Conservation (phyloP, 2,888 invertebrate genomes). For the Drosophila villosipedis region DNA sequence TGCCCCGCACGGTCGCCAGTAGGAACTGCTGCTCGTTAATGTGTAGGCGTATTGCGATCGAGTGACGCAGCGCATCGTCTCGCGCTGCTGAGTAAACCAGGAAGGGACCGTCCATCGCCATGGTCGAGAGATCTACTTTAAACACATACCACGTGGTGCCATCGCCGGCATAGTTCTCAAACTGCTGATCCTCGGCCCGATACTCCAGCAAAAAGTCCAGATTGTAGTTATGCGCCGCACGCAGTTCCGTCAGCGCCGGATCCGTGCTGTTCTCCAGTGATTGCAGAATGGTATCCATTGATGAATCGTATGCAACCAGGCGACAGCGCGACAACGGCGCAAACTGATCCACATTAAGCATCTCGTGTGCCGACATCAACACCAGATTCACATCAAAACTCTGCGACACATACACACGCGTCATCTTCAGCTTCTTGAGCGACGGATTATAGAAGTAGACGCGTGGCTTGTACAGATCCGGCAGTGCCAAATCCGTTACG, state of each 20-base stretch:
- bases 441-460: conserved; percentile 88
- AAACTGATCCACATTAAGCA: conserved; percentile 87
- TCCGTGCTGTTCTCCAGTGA: conserved; percentile 87
- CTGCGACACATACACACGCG: conserved; percentile 87
- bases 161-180: conserved; percentile 88
- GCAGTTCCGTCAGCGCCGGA: conserved; percentile 78
- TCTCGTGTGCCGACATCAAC: conserved; percentile 87
- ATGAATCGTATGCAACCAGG: conserved; percentile 89
- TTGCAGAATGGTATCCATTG: conserved; percentile 87
- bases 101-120: conserved; percentile 88
- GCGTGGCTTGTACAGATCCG: conserved; percentile 87
- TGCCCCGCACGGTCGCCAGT: conserved; percentile 78
- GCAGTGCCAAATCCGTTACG: conserved; percentile 86
- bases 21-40: conserved; percentile 78
- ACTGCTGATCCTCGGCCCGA: conserved; percentile 87
- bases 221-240: conserved; percentile 73
- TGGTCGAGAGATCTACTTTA: conserved; percentile 87
- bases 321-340: conserved; percentile 89
- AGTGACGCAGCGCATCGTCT: conserved; percentile 87
- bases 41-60: conserved; percentile 86
- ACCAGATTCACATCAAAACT: conserved; percentile 88
- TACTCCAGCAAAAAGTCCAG: conserved; percentile 89
- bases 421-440: conserved; percentile 86
- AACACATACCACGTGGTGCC: conserved; percentile 88
- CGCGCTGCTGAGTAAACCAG: conserved; percentile 87